Base-by-base conservation (phyloP, 2,888 invertebrate genomes). In the Tyria jacobaeae region DNA sequence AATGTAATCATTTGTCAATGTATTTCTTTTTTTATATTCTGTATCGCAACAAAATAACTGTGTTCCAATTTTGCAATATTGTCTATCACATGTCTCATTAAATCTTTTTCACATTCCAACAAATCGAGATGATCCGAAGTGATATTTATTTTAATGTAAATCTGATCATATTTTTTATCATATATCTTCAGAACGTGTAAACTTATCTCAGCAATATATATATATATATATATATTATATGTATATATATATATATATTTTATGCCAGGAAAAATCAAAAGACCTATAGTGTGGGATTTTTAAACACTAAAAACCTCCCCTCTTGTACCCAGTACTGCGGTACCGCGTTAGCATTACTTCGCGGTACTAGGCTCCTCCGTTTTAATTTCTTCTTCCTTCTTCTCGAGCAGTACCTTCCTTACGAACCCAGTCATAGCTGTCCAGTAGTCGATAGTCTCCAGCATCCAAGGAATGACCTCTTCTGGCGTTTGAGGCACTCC, bases 1-100 rank as follows among this genome's bases (percentile, higher is more conserved):
- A 70, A 72, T 68, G 65, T 74, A 71, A 72, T 77, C 71, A 75
- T 79, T 79, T 79, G 78, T 75, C 74, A 77, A 73, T 71, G 70
- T 71, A 61, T 57, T 73, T 74, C 60, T 70, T 77, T 68, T 69
- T 70, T 27, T 55, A 60, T 60, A 62, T 71, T 65, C 52, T 56
- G 60, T 68, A 68, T 68, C 53, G 53, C 47, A 61, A 68, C 58
- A 59, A 54, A 61, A 66, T 66, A 70, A 64, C 54, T 55, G 31
- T 48, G 35, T 50, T 60, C 27, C 54, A 63, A 66, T 66, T 63
- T 65, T 44, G 34, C 39, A 52, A 66, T 65, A 66, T 66, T 73
- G 52, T 67, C 58, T 66, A 51, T 64, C 56, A 64, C 37, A 58
- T 57, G 60, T 56, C 55, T 49, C 27, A 55, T 66, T 66, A 63